Base-by-base conservation (phyloP, 2,888 invertebrate genomes). In the Tipula confusa region DNA sequence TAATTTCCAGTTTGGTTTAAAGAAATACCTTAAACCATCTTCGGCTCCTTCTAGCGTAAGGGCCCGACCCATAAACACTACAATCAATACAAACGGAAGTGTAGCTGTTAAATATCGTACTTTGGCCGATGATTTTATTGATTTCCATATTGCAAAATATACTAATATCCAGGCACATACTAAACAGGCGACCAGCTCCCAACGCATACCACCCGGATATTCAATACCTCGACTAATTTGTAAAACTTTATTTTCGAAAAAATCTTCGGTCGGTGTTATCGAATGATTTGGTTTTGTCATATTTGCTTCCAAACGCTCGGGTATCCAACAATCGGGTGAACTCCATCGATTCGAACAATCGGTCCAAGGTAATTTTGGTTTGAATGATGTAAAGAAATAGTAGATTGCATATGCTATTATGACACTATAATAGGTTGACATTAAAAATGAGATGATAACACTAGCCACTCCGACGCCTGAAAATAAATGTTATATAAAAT, bases 81-180 rank as follows among this genome's bases (percentile, higher is more conserved):
- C 91, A 86, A 98, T 95, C 85, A 98, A 92, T 83, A 97, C 89
- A 89, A 97, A 98, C 3, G 98, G 98, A 86, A 98, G 93, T 18
- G 97, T 97, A 79, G 97, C 97, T 31, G 98, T 98, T 88, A 98
- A 94, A 90, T 98, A 98, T 86, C 97, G 94, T 85, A 88, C 93
- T 91, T 94, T 94, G 38, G 96, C 96, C 83, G 97, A 97, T n/a
- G 97, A 96, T 88, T 96, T 96, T 84, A 98, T 96, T 85, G 97
- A 97, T 90, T 98, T 98, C 96, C 97, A 98, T 83, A 98, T 94
- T 86, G 97, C 97, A 90, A 98, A 97, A 90, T 98, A 98, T 83
- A 98, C 97, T 87, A 98, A 91, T 85, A 97, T 92, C 98, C 98
- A 98, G 85, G 97, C 97, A 87, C 96, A 94, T 83, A 98, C 92